phyloP scores from a whole-genome alignment of 2,797 vertebrate genomes.

The Pangasius krempfi region DNA sequence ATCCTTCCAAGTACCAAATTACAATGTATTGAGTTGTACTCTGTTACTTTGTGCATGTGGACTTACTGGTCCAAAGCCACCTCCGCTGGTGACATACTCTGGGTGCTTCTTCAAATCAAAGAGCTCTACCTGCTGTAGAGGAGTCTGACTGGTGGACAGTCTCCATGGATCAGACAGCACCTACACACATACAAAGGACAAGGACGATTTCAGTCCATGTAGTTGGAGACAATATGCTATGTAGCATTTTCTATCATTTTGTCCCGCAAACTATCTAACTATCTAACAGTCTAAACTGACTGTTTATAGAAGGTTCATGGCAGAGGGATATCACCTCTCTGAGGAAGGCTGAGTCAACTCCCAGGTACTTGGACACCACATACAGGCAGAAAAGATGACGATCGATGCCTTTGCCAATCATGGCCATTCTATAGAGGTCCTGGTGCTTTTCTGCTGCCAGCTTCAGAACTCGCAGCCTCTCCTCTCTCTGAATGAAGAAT shows the following conservation, averaged over 20 bases:
- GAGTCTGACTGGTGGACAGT: slow-evolving; percentile 96
- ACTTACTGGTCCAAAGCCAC: slow-evolving; percentile 95
- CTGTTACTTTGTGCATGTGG: background rate
- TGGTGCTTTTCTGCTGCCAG: slow-evolving; percentile 87
- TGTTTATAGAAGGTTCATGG: background rate
- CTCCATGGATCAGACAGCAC: slow-evolving; percentile 95
- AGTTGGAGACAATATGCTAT: background rate
- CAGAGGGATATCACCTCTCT: slow-evolving; percentile 80
- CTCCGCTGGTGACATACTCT: slow-evolving; percentile 85
- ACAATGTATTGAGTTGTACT: background rate
- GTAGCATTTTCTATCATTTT: background rate
- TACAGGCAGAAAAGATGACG: slow-evolving; percentile 98
- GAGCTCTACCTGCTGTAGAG: slow-evolving; percentile 85
- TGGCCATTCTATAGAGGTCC: slow-evolving; percentile 86
- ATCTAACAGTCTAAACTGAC: background rate
- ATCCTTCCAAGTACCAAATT: background rate
- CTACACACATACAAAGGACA: slow-evolving; percentile 65
- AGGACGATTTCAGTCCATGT: background rate
- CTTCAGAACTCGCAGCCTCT: slow-evolving; percentile 78
- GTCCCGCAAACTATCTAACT: background rate
- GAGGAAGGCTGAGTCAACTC: slow-evolving; percentile 91
- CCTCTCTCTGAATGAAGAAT: slow-evolving; percentile 76
- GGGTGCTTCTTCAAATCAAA: slow-evolving; percentile 86
- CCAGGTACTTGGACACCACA: slow-evolving; percentile 94
- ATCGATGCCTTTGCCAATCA: slow-evolving; percentile 92